Conservation (phyloP, 2,888 invertebrate genomes). For the Stomorhina lunata region DNA sequence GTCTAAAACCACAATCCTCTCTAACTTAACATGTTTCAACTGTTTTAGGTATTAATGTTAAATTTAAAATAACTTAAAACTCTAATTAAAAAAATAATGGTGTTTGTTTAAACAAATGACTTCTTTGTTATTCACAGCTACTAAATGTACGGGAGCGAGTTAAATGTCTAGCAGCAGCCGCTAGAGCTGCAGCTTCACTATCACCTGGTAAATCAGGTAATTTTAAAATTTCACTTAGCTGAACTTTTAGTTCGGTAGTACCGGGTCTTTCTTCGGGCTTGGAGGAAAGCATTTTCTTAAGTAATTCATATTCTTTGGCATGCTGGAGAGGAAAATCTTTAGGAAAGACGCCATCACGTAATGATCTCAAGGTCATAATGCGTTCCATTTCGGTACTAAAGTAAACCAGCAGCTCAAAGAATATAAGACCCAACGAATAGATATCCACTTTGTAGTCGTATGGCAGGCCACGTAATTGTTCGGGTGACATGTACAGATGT, state of each 20-base stretch:
- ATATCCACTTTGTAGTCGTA: constrained; percentile 97
- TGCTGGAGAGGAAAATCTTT: constrained; percentile 83
- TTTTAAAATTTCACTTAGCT: constrained; percentile 72
- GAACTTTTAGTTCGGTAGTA: constrained; percentile 83
- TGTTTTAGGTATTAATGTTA: neutral
- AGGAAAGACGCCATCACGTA: constrained; percentile 87
- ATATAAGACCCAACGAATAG: constrained; percentile 94
- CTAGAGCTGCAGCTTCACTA: constrained; percentile 68
- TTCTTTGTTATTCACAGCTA: constrained; percentile 68
- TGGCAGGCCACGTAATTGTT: constrained; percentile 88
- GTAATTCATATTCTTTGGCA: constrained; percentile 85
- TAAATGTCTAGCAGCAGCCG: constrained; percentile 70
- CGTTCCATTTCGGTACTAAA: constrained; percentile 96
- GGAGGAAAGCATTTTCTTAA: constrained; percentile 88
- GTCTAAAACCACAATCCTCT: neutral
- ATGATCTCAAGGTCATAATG: constrained; percentile 83
- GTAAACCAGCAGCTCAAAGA: constrained; percentile 94
- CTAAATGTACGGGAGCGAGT: constrained; percentile 75
- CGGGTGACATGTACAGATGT: constrained; percentile 98
- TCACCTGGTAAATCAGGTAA: constrained; percentile 71
- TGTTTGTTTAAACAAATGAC: constrained; percentile 25
- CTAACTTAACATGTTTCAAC: neutral
- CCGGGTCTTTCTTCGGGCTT: constrained; percentile 88
- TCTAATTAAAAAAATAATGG: neutral
- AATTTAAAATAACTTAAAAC: constrained; percentile 7